Evolutionary conservation across 2,888 invertebrate genomes (phyloP).

Genomic region (Isoperla grammatica): DNA sequence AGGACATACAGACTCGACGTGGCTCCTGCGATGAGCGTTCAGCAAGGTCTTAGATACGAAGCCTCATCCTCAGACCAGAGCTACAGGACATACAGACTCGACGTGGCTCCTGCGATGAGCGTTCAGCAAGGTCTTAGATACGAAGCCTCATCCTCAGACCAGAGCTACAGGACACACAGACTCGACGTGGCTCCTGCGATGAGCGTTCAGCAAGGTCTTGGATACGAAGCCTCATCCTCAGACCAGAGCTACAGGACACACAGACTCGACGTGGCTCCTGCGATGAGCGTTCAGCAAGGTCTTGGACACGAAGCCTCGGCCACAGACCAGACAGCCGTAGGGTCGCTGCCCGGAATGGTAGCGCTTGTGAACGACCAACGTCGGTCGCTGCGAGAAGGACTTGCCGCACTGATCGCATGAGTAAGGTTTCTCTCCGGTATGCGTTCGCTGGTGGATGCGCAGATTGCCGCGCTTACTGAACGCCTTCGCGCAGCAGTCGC

Average conservation of each 20-base stretch:
- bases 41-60: constrained; percentile 46
- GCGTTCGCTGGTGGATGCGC: constrained; percentile 45
- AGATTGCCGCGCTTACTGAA: constrained; percentile 44
- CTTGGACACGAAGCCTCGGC: constrained; percentile 45
- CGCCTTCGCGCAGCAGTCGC: constrained; percentile 34
- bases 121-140: constrained; percentile 45
- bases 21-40: constrained; percentile 43
- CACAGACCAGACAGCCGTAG: constrained; percentile 44
- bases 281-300: constrained; percentile 44
- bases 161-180: no score
- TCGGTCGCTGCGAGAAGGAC: constrained; percentile 49
- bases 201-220: constrained; percentile 44
- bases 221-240: constrained; percentile 38
- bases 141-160: no score
- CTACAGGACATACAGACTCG: no score
- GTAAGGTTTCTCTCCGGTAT: constrained; percentile 49
- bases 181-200: constrained; percentile 43
- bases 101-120: constrained; percentile 43
- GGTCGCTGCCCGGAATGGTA: constrained; percentile 47
- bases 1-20: no score
- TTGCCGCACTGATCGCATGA: constrained; percentile 47
- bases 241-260: not conserved
- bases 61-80: no score
- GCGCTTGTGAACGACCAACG: constrained; percentile 48
- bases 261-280: constrained; percentile 30